These are phyloP conservation scores for Calyptommatus sinebrachiatus DNA, from an alignment of 2,113 vertebrate species.

Conservation along the genomic window DNA sequence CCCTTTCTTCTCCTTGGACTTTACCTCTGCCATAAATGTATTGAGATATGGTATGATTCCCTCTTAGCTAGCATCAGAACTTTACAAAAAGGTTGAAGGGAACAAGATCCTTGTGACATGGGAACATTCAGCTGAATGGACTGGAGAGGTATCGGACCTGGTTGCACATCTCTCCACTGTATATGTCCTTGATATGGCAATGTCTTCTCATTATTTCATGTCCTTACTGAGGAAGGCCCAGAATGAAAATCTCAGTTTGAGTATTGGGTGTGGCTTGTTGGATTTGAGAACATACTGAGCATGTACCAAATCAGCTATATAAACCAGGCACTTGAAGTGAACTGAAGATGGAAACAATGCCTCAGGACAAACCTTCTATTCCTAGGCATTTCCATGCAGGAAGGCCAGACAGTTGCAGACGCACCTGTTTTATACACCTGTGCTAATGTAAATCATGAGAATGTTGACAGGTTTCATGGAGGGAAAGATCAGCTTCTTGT, in stretches of 20 bases:
- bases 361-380: neutral
- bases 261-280: too few species aligned
- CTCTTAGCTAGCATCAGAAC: neutral
- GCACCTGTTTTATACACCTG: neutral
- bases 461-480: constrained; percentile 5
- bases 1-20: neutral
- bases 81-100: neutral
- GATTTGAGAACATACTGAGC: too few species aligned
- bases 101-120: too few species aligned
- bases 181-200: too few species aligned
- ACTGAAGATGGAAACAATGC: neutral
- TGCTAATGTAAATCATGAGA: neutral
- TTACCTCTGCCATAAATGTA: neutral
- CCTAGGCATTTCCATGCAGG: constrained; percentile 7
- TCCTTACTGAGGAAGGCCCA: too few species aligned
- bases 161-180: too few species aligned
- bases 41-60: neutral
- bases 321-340: neutral
- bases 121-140: too few species aligned
- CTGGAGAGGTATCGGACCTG: too few species aligned
- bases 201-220: too few species aligned
- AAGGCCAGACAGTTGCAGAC: constrained; percentile 11
- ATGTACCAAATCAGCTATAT: too few species aligned
- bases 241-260: too few species aligned
- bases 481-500: constrained; percentile 17